Evolutionary conservation across 2,113 vertebrate species (phyloP).

Genomic region (Pica pica): DNA sequence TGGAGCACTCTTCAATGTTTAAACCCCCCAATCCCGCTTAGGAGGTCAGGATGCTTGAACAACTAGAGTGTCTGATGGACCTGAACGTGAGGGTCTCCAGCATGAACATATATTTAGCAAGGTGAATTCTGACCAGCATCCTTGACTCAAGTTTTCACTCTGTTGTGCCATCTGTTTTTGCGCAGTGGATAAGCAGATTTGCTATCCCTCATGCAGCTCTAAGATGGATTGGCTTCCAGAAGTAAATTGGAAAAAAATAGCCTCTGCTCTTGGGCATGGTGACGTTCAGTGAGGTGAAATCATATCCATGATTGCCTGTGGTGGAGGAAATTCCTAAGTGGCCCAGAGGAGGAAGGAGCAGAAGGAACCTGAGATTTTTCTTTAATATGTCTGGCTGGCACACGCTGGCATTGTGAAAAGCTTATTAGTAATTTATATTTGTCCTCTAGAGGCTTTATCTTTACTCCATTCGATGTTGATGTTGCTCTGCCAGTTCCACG

Average conservation of each 20-base stretch:
- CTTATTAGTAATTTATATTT: background rate
- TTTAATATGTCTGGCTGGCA: background rate
- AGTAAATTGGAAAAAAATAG: background rate
- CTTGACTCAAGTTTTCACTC: background rate
- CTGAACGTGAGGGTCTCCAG: background rate
- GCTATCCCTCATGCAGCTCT: background rate
- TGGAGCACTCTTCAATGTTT: background rate
- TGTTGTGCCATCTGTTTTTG: background rate
- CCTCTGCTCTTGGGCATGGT: background rate
- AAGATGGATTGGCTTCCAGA: background rate
- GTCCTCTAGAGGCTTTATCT: background rate
- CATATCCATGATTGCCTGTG: background rate
- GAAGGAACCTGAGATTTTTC: background rate
- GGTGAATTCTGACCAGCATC: background rate
- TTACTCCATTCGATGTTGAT: background rate
- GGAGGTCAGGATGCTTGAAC: background rate
- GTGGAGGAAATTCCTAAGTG: background rate
- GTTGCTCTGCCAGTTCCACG: background rate
- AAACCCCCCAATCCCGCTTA: background rate
- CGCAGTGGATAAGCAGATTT: background rate
- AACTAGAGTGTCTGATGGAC: background rate
- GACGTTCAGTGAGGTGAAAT: background rate
- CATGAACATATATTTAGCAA: background rate
- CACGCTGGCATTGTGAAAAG: background rate
- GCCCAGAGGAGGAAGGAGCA: background rate